Conservation (phyloP, 2,888 invertebrate genomes). For the Napeogenes sylphis region DNA sequence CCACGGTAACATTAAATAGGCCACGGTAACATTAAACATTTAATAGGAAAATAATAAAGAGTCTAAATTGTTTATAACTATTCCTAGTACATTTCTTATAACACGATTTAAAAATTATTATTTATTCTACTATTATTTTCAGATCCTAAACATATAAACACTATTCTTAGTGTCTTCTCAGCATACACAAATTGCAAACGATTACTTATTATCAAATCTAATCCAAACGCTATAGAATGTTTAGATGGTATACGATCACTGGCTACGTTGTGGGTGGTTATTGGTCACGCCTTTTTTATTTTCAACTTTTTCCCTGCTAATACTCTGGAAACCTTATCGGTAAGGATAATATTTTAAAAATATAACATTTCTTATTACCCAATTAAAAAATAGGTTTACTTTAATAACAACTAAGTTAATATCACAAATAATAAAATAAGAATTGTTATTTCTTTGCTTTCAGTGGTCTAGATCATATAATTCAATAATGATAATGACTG, state of each 20-base stretch:
- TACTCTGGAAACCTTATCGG: conserved; percentile 2
- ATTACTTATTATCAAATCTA: conserved; percentile 8
- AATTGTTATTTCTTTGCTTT: too few relatives aligned
- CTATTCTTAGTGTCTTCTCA: conserved; percentile 17
- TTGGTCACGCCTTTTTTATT: conserved; percentile 16
- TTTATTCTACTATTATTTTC: conserved; percentile 22
- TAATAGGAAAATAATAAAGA: too few relatives aligned
- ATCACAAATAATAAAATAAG: too few relatives aligned
- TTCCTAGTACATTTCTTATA: too few relatives aligned
- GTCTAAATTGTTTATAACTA: too few relatives aligned
- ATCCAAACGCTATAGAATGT: conserved; percentile 12
- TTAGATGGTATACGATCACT: conserved; percentile 19
- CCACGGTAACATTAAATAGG: too few relatives aligned
- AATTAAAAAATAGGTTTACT: too few relatives aligned
- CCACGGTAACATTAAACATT: too few relatives aligned
- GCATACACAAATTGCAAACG: conserved; percentile 15
- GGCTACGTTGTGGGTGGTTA: conserved; percentile 19
- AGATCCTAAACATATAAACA: conserved; percentile 39
- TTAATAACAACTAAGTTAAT: too few relatives aligned
- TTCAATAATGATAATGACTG: conserved; percentile 47
- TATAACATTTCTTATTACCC: not conserved
- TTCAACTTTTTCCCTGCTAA: conserved; percentile 13
- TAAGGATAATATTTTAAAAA: not conserved
- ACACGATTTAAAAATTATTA: too few relatives aligned
- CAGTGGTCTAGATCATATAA: conserved; percentile 33